Base-by-base conservation (phyloP, 2,797 vertebrate species). In the Bradypodion pumilum region DNA sequence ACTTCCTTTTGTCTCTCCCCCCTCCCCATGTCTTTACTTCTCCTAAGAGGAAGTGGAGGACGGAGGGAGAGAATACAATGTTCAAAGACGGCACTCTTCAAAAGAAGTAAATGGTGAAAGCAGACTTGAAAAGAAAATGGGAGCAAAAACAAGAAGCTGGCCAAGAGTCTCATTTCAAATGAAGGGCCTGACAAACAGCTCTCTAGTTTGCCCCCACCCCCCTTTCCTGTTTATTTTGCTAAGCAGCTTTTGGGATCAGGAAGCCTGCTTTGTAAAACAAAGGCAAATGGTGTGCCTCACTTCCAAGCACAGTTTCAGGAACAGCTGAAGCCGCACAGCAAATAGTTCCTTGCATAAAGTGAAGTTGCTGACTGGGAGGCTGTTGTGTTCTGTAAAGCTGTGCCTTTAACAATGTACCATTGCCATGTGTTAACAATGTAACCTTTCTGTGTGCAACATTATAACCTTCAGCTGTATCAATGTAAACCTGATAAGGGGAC, bases 141-240 rank as follows among this genome's bases (percentile, higher is more conserved):
- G 68, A 82, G 0, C 85, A 89, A 84, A 93, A 93, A 92, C 84
- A 83, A 78, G 82, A 90, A 83, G 29, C 78, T 94, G 92, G 90
- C 89, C 0, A 37, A 44, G 74, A 86, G 83, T 87, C 90, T 66
- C 9, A 80, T 92, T 91, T 84, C 83, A 93, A 80, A 49, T 86
- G 86, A 89, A 89, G 63, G 37, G 70, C 87, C 90, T 89, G 85
- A 89, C 83, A 91, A 92, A 82, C 86, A 81, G 77, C 80, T 88
- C 87, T 88, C 90, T 86, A 82, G 79, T 75, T 89, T 90, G 89
- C 62, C 49, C 77, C 83, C 77, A 90, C 66, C 49, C 78, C 83
- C 77, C 90, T 84, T 79, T 65, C 84, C 88, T 74, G 2, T 84
- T 93, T 91, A 56, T 88, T 94, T 93, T 87, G 69, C 75, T 89